Evolutionary conservation across 2,888 invertebrate species (phyloP).

Genomic region (Anthophora plumipes): DNA sequence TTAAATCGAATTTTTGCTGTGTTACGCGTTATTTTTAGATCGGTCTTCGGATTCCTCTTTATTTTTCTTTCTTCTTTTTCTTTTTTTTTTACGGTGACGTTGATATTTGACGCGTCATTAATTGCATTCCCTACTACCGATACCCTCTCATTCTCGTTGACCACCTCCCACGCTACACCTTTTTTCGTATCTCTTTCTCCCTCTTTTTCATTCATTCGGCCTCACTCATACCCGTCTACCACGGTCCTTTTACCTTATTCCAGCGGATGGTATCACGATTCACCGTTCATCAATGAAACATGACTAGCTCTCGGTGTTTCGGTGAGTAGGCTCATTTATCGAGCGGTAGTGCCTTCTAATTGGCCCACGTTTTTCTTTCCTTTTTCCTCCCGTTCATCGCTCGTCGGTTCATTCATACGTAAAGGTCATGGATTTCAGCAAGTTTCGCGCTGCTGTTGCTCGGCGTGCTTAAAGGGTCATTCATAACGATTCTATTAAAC

Average conservation of each 20-base stretch:
- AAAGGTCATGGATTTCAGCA: conserved; percentile 54
- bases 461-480: conserved; percentile 3
- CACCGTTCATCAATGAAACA: conserved; percentile 63
- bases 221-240: neutral
- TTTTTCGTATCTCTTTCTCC: too few species aligned
- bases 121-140: conserved; percentile 13
- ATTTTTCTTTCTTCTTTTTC: neutral
- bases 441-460: conserved; percentile 11
- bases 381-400: conserved; percentile 25
- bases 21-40: conserved; percentile 5
- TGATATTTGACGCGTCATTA: conserved; percentile 19
- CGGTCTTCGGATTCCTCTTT: neutral
- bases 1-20: conserved; percentile 1
- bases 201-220: conserved; percentile 38
- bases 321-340: conserved; percentile 59
- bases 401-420: conserved; percentile 41
- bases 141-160: conserved; percentile 22
- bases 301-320: conserved; percentile 56
- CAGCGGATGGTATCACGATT: conserved; percentile 51
- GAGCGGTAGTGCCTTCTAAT: conserved; percentile 54
- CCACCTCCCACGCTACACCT: conserved; percentile 49
- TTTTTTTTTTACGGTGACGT: neutral
- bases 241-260: conserved; percentile 49
- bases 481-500: conserved; percentile 10
- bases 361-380: conserved; percentile 44